phyloP scores from a whole-genome alignment of 2,113 vertebrate genomes.

The Chascanopsetta lugubris region DNA sequence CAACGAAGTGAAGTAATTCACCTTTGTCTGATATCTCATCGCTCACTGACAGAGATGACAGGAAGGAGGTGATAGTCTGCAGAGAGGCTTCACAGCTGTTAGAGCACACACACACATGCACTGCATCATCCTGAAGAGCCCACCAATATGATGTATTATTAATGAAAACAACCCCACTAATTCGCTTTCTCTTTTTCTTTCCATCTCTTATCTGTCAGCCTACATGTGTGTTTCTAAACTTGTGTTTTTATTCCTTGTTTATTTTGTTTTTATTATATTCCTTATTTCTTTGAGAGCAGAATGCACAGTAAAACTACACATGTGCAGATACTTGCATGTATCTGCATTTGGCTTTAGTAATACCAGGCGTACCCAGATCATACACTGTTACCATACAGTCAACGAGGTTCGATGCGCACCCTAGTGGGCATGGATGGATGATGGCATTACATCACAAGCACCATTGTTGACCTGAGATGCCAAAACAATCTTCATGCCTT shows the following conservation, averaged over 20 bases:
- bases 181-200: constrained; percentile 2
- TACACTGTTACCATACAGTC: no score
- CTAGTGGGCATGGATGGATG: no score
- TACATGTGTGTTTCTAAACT: background rate
- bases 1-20: background rate
- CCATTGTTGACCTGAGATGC: no score
- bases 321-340: background rate
- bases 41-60: background rate
- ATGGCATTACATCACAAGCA: no score
- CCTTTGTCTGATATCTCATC: no score
- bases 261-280: constrained; percentile 1
- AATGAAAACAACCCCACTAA: constrained; percentile 16
- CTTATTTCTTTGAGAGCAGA: background rate
- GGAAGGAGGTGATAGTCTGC: constrained; percentile 25
- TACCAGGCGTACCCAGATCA: no score
- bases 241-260: background rate
- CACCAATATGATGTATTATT: constrained; percentile 44
- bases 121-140: background rate
- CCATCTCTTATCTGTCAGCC: background rate
- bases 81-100: background rate
- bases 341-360: background rate
- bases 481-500: no score
- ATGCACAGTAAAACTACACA: background rate
- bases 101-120: constrained; percentile 10
- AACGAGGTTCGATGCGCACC: no score